Evolutionary conservation across 2,888 invertebrate species (phyloP), one percentile per base, ranked within the genome.

Genomic region (Drosophila gaucha): DNA sequence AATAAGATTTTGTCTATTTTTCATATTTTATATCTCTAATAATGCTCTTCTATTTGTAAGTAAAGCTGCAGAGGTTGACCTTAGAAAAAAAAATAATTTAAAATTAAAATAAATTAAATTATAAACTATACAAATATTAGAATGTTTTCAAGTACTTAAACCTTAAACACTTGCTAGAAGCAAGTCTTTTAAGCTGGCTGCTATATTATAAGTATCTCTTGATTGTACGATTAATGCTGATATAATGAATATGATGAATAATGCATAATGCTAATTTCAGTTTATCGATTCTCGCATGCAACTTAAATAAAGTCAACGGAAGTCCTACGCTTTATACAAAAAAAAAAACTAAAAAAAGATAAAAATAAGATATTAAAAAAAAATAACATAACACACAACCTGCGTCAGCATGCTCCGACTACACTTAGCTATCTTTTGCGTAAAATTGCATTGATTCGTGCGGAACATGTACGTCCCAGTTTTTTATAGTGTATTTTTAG

Each of bases 401-500:
- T 74, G 71, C 73, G 74, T 70, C 67, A 65, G 69, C 86, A 85
- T 85, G 84, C 84, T 83, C 77, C 77, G 65, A 77, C 84, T 85
- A 85, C 73, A 72, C 86, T 82, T 77, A 68, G 67, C 74, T 87
- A 82, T 66, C 69, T 56, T 46, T 58, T 38, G 57, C 76, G 74
- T 82, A 79, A 87, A 86, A 85, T 74, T 79, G 63, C 86, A 85
- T 85, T 82, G 84, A 80, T 50, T 63, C 65, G 46, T 73, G 57
- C 39, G 43, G 28, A 33, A 63, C 47, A 66, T 51, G 28, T 6
- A 14, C 28, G 24, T 38, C 20, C 36, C 22, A 20, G 33, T 50
- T 52, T 64, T 67, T 69, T 56, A 50, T 50, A 49, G 56, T 60
- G 46, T 59, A 57, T 66, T 69, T 63, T 50, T 38, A 39, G 58